A percentile compares a stretch with the other conserved stretches of the same genome.
Evolutionary conservation across 2,888 invertebrate species (phyloP).

Genomic region (Synanthedon vespiformis): DNA sequence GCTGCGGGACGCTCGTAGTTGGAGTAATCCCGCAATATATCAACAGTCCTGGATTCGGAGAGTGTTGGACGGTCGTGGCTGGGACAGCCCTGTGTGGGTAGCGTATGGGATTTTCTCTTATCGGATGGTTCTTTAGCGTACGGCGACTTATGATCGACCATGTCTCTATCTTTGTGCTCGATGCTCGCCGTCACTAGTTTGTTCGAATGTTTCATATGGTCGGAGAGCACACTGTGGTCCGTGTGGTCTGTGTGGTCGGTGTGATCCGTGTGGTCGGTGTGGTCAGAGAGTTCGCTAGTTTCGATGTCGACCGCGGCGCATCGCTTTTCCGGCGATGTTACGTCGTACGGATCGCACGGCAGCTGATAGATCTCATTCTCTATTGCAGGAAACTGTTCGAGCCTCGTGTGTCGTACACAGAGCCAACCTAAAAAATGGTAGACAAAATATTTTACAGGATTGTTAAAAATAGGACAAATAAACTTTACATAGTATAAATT

Average conservation of each 20-base stretch:
- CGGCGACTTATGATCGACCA: conserved; percentile 32
- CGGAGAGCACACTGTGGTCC: conserved; percentile 52
- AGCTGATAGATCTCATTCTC: conserved; percentile 71
- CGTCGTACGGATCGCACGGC: conserved; percentile 46
- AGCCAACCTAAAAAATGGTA: conserved; percentile 71
- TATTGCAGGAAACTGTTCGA: conserved; percentile 82
- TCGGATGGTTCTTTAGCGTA: conserved; percentile 28
- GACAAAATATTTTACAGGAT: too few relatives aligned
- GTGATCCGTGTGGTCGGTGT: conserved; percentile 60
- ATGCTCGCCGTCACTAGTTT: conserved; percentile 17
- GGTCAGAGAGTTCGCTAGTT: conserved; percentile 58
- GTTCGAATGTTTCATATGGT: conserved; percentile 28
- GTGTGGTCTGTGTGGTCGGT: conserved; percentile 60
- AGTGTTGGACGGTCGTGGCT: conserved; percentile 75
- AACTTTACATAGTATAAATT: too few relatives aligned
- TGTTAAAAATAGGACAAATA: too few relatives aligned
- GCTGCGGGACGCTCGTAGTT: conserved; percentile 38
- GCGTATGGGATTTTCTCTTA: conserved; percentile 64
- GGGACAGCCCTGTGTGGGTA: conserved; percentile 66
- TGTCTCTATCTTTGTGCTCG: conserved; percentile 27
- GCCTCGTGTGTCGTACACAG: conserved; percentile 80
- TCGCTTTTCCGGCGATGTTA: conserved; percentile 42
- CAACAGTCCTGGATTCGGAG: conserved; percentile 78
- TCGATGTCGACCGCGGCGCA: conserved; percentile 46
- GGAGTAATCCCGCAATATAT: conserved; percentile 59